Conservation (phyloP, 2,797 vertebrate species). For the Ambastaia sidthimunki region DNA sequence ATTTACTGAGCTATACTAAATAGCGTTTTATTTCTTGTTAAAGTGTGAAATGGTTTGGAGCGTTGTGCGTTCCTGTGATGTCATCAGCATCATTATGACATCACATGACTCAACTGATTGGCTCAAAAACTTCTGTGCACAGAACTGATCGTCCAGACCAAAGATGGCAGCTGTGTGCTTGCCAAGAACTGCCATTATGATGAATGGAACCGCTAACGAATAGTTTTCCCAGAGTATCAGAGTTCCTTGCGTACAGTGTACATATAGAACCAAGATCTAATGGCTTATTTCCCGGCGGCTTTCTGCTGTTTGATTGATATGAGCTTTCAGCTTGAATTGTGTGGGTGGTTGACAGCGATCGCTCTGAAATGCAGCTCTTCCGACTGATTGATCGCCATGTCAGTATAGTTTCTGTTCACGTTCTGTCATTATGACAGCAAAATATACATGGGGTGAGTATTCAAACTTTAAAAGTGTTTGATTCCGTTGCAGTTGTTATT, state of each 20-base stretch:
- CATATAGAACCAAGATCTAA: constrained; percentile 1
- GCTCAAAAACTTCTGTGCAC: neutral
- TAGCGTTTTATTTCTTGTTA: neutral
- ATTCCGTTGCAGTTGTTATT: neutral
- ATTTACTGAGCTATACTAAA: neutral
- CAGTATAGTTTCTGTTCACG: constrained; percentile 30
- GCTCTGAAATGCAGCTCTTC: neutral
- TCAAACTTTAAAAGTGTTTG: neutral
- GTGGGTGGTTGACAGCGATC: constrained; percentile 34
- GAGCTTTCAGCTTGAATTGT: constrained; percentile 20
- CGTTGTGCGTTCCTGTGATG: neutral
- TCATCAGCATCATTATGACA: neutral
- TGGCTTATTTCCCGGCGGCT: constrained; percentile 3
- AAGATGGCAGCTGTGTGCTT: neutral
- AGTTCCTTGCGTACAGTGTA: neutral
- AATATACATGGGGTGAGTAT: constrained; percentile 2
- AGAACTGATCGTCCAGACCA: neutral
- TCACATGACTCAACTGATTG: neutral
- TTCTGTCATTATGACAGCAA: constrained; percentile 63
- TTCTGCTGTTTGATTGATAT: constrained; percentile 25
- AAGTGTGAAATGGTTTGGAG: too few species aligned
- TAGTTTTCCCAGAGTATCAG: neutral
- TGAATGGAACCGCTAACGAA: neutral
- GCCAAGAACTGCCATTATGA: neutral
- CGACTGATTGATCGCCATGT: constrained; percentile 33